phyloP scores from a whole-genome alignment of 2,888 invertebrate species.

The Pediacus dermestoides region DNA sequence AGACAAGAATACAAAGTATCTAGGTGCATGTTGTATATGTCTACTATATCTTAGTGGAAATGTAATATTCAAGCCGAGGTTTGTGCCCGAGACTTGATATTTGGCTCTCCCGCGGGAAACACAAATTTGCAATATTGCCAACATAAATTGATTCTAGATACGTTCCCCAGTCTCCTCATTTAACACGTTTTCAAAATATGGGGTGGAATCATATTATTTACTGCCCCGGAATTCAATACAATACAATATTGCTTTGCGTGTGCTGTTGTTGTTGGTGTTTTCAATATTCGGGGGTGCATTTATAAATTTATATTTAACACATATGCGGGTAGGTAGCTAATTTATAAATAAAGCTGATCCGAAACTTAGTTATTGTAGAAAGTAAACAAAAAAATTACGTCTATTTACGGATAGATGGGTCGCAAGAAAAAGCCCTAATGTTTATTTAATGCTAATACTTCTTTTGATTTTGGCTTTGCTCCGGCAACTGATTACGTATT shows the following conservation, averaged over 20 bases:
- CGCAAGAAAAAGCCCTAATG: conserved; percentile 34
- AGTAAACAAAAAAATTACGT: no score
- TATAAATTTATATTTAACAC: no score
- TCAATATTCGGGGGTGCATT: no score
- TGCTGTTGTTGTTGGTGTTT: no score
- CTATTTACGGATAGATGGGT: no score
- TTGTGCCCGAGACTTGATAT: conserved; percentile 40
- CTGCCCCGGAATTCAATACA: no score
- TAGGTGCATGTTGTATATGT: no score
- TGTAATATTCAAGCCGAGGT: conserved; percentile 34
- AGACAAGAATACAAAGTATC: no score
- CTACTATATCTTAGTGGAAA: conserved; percentile 8
- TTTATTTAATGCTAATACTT: conserved; percentile 40
- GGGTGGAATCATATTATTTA: conserved; percentile 44
- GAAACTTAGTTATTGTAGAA: no score
- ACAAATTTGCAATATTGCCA: conserved; percentile 52
- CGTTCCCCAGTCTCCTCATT: conserved; percentile 46
- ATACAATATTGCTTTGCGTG: no score
- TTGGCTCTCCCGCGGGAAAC: conserved; percentile 46
- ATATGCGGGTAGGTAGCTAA: no score
- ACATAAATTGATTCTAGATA: conserved; percentile 51
- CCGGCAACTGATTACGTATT: conserved; percentile 41
- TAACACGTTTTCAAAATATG: conserved; percentile 46
- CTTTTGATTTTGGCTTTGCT: conserved; percentile 40
- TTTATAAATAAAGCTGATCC: no score